phyloP scores from a whole-genome alignment of 2,888 invertebrate species.

The Morpho deidamia region DNA sequence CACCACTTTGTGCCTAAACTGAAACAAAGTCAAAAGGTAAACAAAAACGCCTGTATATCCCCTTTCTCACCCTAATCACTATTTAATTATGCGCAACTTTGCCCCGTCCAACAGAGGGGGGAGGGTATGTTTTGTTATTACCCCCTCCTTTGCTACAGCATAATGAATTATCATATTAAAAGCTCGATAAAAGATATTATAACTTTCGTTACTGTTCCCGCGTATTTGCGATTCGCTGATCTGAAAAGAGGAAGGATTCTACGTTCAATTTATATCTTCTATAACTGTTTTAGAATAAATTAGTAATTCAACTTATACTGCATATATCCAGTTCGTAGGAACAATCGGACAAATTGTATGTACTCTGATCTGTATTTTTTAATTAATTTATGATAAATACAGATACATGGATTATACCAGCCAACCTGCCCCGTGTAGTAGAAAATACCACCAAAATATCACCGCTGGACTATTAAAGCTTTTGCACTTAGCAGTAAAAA shows the following conservation, averaged over 20 bases:
- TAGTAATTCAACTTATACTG: no score
- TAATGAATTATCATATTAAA: slow-evolving; percentile 26
- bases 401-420: no score
- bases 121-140: slow-evolving; percentile 46
- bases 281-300: background rate
- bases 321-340: no score
- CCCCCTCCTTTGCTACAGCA: slow-evolving; percentile 17
- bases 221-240: background rate
- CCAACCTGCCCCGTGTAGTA: no score
- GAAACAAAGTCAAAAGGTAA: slow-evolving; percentile 1
- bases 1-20: background rate
- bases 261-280: slow-evolving; percentile 12
- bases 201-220: slow-evolving; percentile 2
- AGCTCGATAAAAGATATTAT: slow-evolving; percentile 15
- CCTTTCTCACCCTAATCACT: slow-evolving; percentile 51
- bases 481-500: no score
- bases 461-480: no score
- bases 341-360: no score
- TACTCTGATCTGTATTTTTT: no score
- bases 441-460: no score
- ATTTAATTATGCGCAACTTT: slow-evolving; percentile 67
- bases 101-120: slow-evolving; percentile 37
- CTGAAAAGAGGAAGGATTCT: slow-evolving; percentile 6
- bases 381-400: no score
- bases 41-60: slow-evolving; percentile 3